Percentiles rank a stretch among this genome's conserved stretches.
Evolutionary conservation across 2,888 invertebrate genomes (phyloP).

Genomic region (Penaeus monodon): DNA sequence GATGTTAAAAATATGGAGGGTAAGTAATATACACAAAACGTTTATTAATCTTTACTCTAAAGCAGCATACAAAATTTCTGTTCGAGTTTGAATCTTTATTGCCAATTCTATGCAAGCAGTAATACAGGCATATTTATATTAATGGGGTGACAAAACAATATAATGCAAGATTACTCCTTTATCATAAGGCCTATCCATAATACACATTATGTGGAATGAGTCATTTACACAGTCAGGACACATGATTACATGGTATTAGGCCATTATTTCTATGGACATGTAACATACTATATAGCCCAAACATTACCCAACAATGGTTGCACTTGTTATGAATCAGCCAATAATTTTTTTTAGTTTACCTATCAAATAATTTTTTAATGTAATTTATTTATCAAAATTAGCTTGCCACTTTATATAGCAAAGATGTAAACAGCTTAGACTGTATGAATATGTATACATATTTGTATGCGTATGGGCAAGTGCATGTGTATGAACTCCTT

Average conservation of each 20-base stretch:
- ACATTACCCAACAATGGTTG: neutral
- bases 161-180: conserved; percentile 48
- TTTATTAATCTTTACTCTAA: conserved; percentile 52
- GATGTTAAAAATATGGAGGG: neutral
- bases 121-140: conserved; percentile 46
- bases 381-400: no score
- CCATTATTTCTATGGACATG: conserved; percentile 52
- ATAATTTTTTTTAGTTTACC: no score
- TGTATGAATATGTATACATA: no score
- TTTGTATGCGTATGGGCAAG: no score
- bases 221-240: conserved; percentile 55
- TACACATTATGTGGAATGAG: conserved; percentile 60
- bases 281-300: conserved; percentile 35
- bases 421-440: no score
- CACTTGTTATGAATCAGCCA: no score
- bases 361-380: no score
- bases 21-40: conserved; percentile 15
- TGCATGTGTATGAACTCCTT: no score
- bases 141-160: conserved; percentile 48
- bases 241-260: conserved; percentile 48
- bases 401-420: no score
- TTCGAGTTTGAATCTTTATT: conserved; percentile 44
- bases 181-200: conserved; percentile 57
- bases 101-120: conserved; percentile 54
- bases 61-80: conserved; percentile 58